phyloP scores from a whole-genome alignment of 2,888 invertebrate species.

The Microctonus aethiopoides region DNA sequence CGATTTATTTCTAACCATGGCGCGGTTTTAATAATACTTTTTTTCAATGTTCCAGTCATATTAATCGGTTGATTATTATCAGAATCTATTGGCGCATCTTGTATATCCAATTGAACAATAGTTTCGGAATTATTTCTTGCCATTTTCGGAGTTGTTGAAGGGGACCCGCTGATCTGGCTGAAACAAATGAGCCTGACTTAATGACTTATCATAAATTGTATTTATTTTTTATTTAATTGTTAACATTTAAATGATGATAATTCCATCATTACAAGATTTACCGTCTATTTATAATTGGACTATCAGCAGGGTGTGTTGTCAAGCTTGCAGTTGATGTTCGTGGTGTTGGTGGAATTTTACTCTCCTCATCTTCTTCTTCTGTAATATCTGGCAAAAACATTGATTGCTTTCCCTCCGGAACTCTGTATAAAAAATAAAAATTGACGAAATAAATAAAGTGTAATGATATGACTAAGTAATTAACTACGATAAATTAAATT shows the following conservation, averaged over 20 bases:
- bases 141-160: constrained; percentile 55
- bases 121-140: constrained; percentile 58
- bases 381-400: constrained; percentile 70
- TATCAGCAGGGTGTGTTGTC: constrained; percentile 50
- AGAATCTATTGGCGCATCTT: constrained; percentile 40
- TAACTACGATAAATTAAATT: no score
- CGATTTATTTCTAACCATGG: constrained; percentile 49
- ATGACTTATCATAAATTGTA: constrained; percentile 27
- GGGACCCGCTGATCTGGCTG: constrained; percentile 64
- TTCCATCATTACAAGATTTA: constrained; percentile 44
- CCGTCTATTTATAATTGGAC: constrained; percentile 55
- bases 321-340: constrained; percentile 56
- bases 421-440: constrained; percentile 56
- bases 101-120: constrained; percentile 59
- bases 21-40: constrained; percentile 38
- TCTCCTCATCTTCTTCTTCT: constrained; percentile 67
- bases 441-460: constrained; percentile 6
- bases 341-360: constrained; percentile 46
- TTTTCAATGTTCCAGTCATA: constrained; percentile 51
- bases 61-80: not conserved
- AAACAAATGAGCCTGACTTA: constrained; percentile 62
- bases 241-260: not conserved
- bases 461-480: not conserved
- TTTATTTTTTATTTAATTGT: not conserved
- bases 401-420: constrained; percentile 70